phyloP scores from a whole-genome alignment of 2,888 invertebrate species.

The Flabesymbios commensalis region DNA sequence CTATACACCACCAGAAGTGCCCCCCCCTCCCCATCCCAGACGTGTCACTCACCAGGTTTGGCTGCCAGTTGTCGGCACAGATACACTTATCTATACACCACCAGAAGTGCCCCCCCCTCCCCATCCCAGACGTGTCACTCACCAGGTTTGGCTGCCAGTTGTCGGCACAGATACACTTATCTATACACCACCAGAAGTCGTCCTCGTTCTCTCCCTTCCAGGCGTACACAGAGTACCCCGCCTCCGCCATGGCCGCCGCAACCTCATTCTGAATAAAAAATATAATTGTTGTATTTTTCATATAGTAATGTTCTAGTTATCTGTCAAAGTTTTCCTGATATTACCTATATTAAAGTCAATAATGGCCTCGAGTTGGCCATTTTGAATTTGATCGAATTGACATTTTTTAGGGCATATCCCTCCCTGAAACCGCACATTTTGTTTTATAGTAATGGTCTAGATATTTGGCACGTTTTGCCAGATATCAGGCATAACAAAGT shows the following conservation, averaged over 20 bases:
- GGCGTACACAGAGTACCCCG: constrained; percentile 93
- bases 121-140: too few species aligned
- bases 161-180: constrained; percentile 92
- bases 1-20: constrained; percentile 96
- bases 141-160: constrained; percentile 95
- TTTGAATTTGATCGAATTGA: too few species aligned
- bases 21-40: neutral
- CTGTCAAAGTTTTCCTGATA: too few species aligned
- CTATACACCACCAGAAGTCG: constrained; percentile 98
- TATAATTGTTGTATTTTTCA: neutral
- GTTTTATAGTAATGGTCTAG: too few species aligned
- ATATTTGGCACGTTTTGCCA: too few species aligned
- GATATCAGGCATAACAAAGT: too few species aligned
- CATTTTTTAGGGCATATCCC: too few species aligned
- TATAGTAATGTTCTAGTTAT: too few species aligned
- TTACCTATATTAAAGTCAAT: too few species aligned
- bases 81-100: constrained; percentile 99
- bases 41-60: constrained; percentile 80
- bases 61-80: constrained; percentile 89
- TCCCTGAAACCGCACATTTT: too few species aligned
- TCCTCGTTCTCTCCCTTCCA: constrained; percentile 99
- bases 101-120: too few species aligned
- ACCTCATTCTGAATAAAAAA: constrained; percentile 82
- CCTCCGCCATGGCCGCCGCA: constrained; percentile 93
- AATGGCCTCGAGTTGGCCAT: too few species aligned